Percentiles rank a stretch among this genome's conserved stretches.
Conservation (phyloP, 30 jellyfish, hydroid and myxozoan genomes). For the Rhopilema esculentum region DNA sequence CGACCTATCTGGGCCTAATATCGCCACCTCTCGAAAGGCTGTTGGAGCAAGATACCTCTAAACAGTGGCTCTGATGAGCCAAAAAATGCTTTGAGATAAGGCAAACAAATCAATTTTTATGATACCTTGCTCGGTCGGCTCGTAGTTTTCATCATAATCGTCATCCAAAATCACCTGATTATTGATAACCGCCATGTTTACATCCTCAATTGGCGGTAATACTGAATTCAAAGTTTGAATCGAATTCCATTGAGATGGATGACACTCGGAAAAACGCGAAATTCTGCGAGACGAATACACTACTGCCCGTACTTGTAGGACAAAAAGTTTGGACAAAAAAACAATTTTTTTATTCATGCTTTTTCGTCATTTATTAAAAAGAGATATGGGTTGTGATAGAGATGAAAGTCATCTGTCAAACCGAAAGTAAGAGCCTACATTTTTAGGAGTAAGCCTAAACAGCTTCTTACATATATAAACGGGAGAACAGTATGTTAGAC, state of each 20-base stretch:
- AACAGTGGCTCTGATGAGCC: not conserved
- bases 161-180: slow-evolving; percentile 93
- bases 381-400: too few relatives aligned
- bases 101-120: not conserved
- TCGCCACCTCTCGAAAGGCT: too few relatives aligned
- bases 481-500: too few relatives aligned
- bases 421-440: too few relatives aligned
- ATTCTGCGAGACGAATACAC: not conserved
- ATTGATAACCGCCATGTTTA: slow-evolving; percentile 84
- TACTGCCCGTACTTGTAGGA: not conserved
- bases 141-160: slow-evolving; percentile 93
- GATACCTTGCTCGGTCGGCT: slow-evolving; percentile 97
- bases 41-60: not conserved
- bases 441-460: too few relatives aligned
- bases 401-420: too few relatives aligned
- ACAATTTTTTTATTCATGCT: too few relatives aligned
- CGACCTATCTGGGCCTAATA: too few relatives aligned
- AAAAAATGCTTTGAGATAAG: not conserved
- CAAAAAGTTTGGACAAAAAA: too few relatives aligned
- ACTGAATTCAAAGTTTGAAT: slow-evolving; percentile 3
- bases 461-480: too few relatives aligned
- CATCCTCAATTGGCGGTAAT: slow-evolving; percentile 27
- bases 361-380: too few relatives aligned
- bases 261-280: not conserved
- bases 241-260: slow-evolving; percentile 1